Base-by-base conservation (phyloP, 2,888 invertebrate species). In the Drosophila testacea region DNA sequence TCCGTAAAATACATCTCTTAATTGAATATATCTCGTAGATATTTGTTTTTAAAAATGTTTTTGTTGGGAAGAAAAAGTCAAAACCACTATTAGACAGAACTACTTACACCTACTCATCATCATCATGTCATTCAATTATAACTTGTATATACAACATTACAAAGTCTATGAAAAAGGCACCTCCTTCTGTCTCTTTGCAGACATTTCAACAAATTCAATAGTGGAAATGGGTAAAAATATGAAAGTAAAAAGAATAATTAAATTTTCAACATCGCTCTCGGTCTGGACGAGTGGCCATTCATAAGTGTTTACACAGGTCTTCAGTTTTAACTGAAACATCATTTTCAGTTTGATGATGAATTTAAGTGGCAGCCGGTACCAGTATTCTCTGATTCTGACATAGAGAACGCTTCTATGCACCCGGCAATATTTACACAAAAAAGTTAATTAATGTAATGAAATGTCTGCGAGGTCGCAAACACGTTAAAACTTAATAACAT, bases 301-400 rank as follows among this genome's bases (percentile, higher is more conserved):
- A 89, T 85, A 78, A 91, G 88, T 92, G 91, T 92, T 92, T 92
- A 91, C 92, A 89, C 88, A 90, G 87, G 89, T 90, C 92, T 92
- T 90, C 89, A 92, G 88, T 91, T 92, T 91, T 91, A 91, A 92
- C 91, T 91, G 91, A 91, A 91, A 87, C 89, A 88, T 91, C 81
- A 91, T 91, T 90, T 91, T 81, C 90, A 91, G 83, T 81, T 79
- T 86, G 81, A 83, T 83, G 77, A 81, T 77, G 79, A 74, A 77
- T 81, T 86, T 70, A 83, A 83, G 83, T 86, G 83, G 54, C 60
- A 30, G 28, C n/a, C 38, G 38, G n/a, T 13, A 27, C 47, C 46
- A 57, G 57, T 16, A 36, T 38, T 46, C 42, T 56, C 56, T 36
- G 61, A 55, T 62, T 55, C 71, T 32, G 61, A 61, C 75, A 50